Conservation (phyloP, 2,113 vertebrate genomes). For the Machaerirhynchus nigripectus region DNA sequence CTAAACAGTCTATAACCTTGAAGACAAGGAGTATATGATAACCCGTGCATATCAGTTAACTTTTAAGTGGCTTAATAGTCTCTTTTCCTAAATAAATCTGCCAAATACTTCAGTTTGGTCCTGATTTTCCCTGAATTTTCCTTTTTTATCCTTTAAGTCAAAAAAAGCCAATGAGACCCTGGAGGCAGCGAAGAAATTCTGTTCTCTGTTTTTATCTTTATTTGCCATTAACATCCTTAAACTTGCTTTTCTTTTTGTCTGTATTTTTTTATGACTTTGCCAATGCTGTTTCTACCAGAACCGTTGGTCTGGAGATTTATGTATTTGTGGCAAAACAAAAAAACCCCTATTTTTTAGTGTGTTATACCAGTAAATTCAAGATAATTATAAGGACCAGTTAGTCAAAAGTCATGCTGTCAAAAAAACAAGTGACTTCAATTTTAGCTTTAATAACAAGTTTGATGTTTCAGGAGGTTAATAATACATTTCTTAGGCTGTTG, state of each 20-base stretch:
- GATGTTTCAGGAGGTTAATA: slow-evolving; percentile 34
- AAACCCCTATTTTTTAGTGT: neutral
- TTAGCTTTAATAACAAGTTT: slow-evolving; percentile 16
- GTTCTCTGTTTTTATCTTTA: slow-evolving; percentile 13
- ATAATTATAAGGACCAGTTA: neutral
- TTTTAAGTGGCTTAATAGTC: slow-evolving; percentile 62
- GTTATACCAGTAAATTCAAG: neutral
- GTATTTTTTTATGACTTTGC: neutral
- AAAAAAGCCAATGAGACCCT: neutral
- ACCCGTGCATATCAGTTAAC: slow-evolving; percentile 56
- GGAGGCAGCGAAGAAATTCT: neutral
- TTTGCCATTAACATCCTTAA: neutral
- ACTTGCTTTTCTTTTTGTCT: neutral
- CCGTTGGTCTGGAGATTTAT: neutral
- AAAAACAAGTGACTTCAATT: neutral
- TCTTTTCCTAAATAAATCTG: slow-evolving; percentile 25
- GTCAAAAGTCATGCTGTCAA: neutral
- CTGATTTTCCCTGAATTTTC: neutral
- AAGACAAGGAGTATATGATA: slow-evolving; percentile 59
- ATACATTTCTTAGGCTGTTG: neutral
- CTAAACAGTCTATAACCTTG: slow-evolving; percentile 74
- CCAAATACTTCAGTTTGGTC: neutral
- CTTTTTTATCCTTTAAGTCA: neutral
- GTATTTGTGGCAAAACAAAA: neutral
- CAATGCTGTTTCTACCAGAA: neutral